Evolutionary conservation across 2,113 vertebrate genomes (phyloP).

Genomic region (Ramphastos sulfuratus): DNA sequence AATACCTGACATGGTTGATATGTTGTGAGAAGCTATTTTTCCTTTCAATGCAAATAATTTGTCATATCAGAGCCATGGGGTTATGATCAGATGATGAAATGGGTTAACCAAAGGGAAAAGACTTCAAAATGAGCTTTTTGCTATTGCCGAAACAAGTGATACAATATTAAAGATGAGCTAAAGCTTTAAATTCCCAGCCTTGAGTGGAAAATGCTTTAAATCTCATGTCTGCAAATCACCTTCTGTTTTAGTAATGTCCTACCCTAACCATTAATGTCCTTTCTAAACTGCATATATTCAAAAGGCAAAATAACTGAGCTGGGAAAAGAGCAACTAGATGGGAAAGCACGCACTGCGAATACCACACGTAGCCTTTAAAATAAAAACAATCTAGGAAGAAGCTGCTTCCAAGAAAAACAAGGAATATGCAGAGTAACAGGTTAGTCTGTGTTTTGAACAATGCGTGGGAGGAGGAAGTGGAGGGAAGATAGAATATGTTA

Average conservation of each 20-base stretch:
- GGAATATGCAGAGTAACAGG: slow-evolving; percentile 53
- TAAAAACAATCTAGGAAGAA: slow-evolving; percentile 45
- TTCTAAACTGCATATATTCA: background rate
- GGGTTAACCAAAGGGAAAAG: background rate
- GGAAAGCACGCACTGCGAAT: background rate
- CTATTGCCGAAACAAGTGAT: background rate
- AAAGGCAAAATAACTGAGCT: slow-evolving; percentile 11
- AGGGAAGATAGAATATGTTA: background rate
- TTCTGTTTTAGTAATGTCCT: background rate
- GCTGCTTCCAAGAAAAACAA: slow-evolving; percentile 64
- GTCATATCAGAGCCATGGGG: background rate
- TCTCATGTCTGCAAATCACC: background rate
- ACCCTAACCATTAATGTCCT: background rate
- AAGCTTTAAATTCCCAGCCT: background rate
- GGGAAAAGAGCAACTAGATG: slow-evolving; percentile 42
- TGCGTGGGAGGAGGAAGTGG: slow-evolving; percentile 49
- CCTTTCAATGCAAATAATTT: background rate
- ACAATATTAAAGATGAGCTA: background rate
- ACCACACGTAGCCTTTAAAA: slow-evolving; percentile 24
- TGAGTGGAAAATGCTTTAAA: background rate
- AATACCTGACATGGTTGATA: background rate
- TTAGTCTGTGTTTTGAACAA: slow-evolving; percentile 56
- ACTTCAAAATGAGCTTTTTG: background rate
- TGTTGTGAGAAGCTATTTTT: background rate
- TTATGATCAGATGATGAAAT: background rate